Conservation (phyloP, 2,888 invertebrate genomes). For the Erpobdella octoculata region DNA sequence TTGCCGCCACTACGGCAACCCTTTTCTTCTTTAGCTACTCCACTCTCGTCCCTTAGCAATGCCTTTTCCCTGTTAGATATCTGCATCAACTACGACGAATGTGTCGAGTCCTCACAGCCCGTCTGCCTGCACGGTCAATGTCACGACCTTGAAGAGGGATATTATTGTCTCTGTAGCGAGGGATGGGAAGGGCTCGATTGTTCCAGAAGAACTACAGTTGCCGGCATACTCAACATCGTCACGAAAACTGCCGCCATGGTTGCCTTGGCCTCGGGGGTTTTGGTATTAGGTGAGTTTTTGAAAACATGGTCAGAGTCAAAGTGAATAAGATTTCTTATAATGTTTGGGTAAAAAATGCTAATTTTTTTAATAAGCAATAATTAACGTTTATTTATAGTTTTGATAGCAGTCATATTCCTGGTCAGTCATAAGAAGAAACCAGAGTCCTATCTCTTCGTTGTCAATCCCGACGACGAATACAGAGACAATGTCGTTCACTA, state of each 20-base stretch:
- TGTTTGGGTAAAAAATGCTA: too few relatives aligned
- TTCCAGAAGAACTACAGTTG: conserved; percentile 37
- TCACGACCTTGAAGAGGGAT: conserved; percentile 38
- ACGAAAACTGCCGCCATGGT: conserved; percentile 93
- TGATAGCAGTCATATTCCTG: conserved; percentile 59
- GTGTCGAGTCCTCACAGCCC: conserved; percentile 42
- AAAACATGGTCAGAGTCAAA: too few relatives aligned
- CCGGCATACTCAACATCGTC: conserved; percentile 29
- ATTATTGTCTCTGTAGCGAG: conserved; percentile 78
- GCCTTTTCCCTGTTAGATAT: conserved; percentile 40
- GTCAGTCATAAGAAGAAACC: conserved; percentile 85
- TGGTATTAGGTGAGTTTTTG: conserved; percentile 69
- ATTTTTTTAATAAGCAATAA: too few relatives aligned
- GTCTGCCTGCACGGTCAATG: conserved; percentile 37
- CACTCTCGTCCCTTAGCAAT: not conserved
- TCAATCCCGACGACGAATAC: conserved; percentile 95
- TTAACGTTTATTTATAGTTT: not conserved
- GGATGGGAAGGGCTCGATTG: conserved; percentile 74
- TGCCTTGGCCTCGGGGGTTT: conserved; percentile 88
- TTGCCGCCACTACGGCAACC: not conserved
- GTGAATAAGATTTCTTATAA: too few relatives aligned
- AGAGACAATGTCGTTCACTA: conserved; percentile 98
- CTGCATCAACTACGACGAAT: conserved; percentile 56
- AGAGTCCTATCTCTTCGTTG: conserved; percentile 56
- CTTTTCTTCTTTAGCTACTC: not conserved